phyloP scores from a whole-genome alignment of 2,113 vertebrate species.

The Trematocara marginatum region DNA sequence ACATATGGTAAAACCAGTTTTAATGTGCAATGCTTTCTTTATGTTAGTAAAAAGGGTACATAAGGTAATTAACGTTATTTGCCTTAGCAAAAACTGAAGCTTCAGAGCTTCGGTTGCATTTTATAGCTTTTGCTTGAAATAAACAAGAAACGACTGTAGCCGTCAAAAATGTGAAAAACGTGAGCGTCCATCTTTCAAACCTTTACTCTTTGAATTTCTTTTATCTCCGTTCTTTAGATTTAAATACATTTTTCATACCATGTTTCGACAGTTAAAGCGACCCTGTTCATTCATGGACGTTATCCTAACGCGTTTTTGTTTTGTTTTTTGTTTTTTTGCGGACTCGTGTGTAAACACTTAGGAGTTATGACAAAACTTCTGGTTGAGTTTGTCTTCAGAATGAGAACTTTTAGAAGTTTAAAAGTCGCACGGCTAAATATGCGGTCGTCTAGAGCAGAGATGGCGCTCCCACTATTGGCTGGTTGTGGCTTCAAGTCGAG shows the following conservation, averaged over 20 bases:
- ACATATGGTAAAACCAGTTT: neutral
- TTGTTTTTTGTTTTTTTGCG: neutral
- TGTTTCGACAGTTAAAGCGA: neutral
- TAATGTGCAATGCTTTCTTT: neutral
- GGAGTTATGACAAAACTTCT: neutral
- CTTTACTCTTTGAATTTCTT: neutral
- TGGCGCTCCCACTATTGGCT: conserved; percentile 37
- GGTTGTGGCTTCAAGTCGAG: conserved; percentile 9
- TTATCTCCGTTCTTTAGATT: neutral
- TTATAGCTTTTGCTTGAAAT: neutral
- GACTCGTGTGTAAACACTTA: conserved; percentile 2
- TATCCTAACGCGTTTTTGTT: neutral
- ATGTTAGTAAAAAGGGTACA: neutral
- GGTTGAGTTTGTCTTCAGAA: neutral
- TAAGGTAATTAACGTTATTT: neutral
- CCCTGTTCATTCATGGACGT: neutral
- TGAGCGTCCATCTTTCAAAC: neutral
- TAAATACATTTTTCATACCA: neutral
- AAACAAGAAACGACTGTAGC: neutral
- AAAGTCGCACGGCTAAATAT: neutral
- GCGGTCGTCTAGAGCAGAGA: neutral
- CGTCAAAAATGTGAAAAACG: neutral
- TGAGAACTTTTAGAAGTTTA: neutral
- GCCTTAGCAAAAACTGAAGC: neutral
- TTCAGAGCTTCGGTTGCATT: neutral